Percentiles rank a stretch among this genome's conserved stretches.
Conservation (phyloP, 2,113 vertebrate genomes). For the Siniperca chuatsi region DNA sequence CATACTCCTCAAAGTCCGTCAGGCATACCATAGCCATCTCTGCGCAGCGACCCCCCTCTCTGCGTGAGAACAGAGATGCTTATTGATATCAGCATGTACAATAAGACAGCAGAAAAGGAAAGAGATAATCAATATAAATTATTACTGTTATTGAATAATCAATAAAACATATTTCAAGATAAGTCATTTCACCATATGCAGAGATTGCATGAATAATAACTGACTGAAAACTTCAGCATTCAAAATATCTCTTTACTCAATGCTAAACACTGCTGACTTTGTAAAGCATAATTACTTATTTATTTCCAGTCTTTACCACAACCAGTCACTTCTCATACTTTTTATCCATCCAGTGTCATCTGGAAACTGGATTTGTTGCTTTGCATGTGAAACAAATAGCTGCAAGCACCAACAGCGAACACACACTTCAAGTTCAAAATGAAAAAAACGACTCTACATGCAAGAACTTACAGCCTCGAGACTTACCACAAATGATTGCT, state of each 20-base stretch:
- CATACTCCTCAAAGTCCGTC: conserved; percentile 92
- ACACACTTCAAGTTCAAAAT: not conserved
- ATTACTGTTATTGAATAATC: not conserved
- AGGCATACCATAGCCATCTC: conserved; percentile 92
- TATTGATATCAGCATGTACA: not conserved
- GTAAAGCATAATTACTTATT: not conserved
- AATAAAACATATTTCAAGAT: not conserved
- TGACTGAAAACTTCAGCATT: not conserved
- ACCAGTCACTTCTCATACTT: conserved; percentile 1
- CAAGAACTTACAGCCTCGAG: not conserved
- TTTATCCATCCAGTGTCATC: not conserved
- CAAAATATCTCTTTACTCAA: not conserved
- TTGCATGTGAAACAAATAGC: conserved; percentile 1
- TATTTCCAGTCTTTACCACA: not conserved
- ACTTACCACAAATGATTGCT: conserved; percentile 45
- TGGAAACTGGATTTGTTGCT: conserved; percentile 10
- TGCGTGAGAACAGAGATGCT: conserved; percentile 7
- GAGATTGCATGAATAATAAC: not conserved
- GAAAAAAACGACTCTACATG: not conserved
- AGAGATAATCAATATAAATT: not conserved
- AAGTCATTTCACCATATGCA: not conserved
- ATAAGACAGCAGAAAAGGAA: not conserved
- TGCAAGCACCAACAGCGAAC: conserved; percentile 2
- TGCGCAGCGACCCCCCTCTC: conserved; percentile 77
- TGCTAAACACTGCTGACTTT: not conserved